These are phyloP conservation scores for Procambarus clarkii DNA, from an alignment of 1,140 invertebrate genomes.

Conservation along the genomic window DNA sequence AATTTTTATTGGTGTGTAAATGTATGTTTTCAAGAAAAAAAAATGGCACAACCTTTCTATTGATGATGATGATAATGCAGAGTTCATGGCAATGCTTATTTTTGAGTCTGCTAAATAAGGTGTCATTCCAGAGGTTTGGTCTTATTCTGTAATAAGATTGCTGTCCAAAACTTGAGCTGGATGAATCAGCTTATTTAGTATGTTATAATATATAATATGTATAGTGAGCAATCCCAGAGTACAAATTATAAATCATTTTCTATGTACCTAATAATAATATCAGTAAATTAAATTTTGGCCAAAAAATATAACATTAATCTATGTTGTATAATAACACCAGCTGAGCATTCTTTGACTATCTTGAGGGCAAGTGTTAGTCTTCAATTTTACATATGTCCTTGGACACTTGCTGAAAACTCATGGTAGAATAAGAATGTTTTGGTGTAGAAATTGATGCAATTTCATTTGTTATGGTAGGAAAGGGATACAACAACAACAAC, in stretches of 20 bases:
- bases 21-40: conserved; percentile 13
- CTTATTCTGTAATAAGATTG: conserved; percentile 26
- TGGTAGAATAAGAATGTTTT: conserved; percentile 54
- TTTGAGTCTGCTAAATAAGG: neutral
- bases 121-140: conserved; percentile 35
- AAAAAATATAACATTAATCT: neutral
- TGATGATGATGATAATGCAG: neutral
- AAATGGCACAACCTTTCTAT: neutral
- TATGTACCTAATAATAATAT: conserved; percentile 8
- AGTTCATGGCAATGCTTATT: conserved; percentile 12
- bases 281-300: conserved; percentile 21
- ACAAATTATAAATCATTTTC: conserved; percentile 3
- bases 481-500: conserved; percentile 59
- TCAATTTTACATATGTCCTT: conserved; percentile 38
- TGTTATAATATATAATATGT: conserved; percentile 24
- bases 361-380: conserved; percentile 7
- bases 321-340: conserved; percentile 28
- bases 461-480: conserved; percentile 54
- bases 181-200: conserved; percentile 27
- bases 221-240: conserved; percentile 28
- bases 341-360: conserved; percentile 45
- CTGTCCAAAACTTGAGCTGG: conserved; percentile 41
- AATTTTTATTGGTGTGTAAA: neutral
- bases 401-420: conserved; percentile 51
- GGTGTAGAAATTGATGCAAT: conserved; percentile 66